These are phyloP conservation scores for Mythimna impura DNA, from an alignment of 2,888 invertebrate genomes.

Conservation along the genomic window DNA sequence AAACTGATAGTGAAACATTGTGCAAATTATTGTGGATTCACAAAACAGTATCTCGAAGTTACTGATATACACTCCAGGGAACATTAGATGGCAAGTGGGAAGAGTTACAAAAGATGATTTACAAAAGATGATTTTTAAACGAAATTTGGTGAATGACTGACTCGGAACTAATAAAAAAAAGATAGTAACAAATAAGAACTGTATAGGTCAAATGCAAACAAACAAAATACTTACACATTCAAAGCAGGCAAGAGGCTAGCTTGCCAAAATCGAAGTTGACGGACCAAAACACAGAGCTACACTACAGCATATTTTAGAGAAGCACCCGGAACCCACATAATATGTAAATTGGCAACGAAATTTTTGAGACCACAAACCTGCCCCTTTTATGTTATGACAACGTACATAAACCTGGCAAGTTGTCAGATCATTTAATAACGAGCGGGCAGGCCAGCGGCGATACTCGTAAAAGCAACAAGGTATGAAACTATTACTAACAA, in stretches of 20 bases:
- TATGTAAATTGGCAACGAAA: conserved; percentile 40
- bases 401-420: conserved; percentile 62
- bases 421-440: conserved; percentile 66
- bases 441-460: conserved; percentile 39
- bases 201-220: background rate
- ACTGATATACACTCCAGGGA: conserved; percentile 24
- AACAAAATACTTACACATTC: background rate
- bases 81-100: conserved; percentile 7
- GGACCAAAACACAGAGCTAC: background rate
- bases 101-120: conserved; percentile 3
- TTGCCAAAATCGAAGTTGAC: conserved; percentile 14
- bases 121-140: conserved; percentile 3
- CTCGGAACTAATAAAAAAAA: background rate
- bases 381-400: conserved; percentile 47
- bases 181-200: background rate
- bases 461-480: conserved; percentile 65
- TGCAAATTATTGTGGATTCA: conserved; percentile 34
- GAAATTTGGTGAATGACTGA: background rate
- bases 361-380: conserved; percentile 50
- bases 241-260: background rate
- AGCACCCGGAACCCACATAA: conserved; percentile 1
- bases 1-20: conserved; percentile 65
- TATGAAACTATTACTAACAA: conserved; percentile 61
- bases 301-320: conserved; percentile 15
- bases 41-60: conserved; percentile 28